Conservation (phyloP, 2,888 invertebrate species). For the Hirtodrosophila trivittata region DNA sequence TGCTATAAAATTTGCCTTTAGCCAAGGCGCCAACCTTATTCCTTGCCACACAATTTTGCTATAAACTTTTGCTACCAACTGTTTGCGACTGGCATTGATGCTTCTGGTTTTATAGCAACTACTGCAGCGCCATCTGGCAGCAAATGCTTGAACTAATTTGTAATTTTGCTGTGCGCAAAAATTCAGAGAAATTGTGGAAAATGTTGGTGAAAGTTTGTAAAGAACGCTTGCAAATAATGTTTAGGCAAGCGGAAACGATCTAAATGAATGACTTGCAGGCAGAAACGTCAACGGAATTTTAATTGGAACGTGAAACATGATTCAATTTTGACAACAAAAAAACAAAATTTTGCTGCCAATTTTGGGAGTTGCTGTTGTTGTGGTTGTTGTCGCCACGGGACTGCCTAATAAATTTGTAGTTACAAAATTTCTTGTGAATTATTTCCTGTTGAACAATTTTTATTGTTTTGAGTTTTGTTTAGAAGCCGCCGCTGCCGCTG, state of each 20-base stretch:
- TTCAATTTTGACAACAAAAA: conserved; percentile 26
- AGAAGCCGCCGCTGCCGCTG: conserved; percentile 27
- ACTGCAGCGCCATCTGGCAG: conserved; percentile 27
- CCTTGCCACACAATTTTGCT: no score
- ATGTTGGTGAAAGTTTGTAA: not conserved
- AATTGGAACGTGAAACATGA: conserved; percentile 46
- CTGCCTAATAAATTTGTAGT: conserved; percentile 58
- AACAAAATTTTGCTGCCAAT: conserved; percentile 12
- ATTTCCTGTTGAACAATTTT: conserved; percentile 58
- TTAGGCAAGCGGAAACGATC: conserved; percentile 33
- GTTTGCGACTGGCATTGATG: not conserved
- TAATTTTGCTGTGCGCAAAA: no score
- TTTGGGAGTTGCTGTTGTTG: conserved; percentile 15
- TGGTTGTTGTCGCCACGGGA: conserved; percentile 17
- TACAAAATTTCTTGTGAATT: conserved; percentile 65
- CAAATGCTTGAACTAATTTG: not conserved
- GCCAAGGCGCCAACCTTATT: conserved; percentile 1
- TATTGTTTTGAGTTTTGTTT: conserved; percentile 49
- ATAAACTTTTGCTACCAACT: conserved; percentile 11
- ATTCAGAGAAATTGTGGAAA: not conserved
- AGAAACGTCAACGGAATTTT: conserved; percentile 44
- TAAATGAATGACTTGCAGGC: conserved; percentile 37
- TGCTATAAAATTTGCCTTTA: conserved; percentile 33
- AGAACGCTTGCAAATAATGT: not conserved
- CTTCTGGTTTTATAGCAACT: conserved; percentile 29